phyloP scores from a whole-genome alignment of 2,888 invertebrate species.

The Mayetiola destructor region DNA sequence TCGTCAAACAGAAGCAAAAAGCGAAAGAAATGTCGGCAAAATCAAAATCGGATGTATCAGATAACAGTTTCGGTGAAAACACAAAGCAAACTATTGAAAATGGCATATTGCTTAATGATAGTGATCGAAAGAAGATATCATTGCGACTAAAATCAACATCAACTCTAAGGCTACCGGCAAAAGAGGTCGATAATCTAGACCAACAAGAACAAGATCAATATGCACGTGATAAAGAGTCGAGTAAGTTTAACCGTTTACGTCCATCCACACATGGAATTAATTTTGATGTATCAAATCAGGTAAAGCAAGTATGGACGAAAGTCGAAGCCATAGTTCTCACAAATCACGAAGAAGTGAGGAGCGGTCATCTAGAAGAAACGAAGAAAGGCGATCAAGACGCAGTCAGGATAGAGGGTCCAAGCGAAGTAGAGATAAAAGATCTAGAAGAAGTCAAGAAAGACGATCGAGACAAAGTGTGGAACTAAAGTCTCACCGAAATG shows the following conservation, averaged over 20 bases:
- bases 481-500: too few relatives aligned
- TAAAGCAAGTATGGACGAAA: too few relatives aligned
- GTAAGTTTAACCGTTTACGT: too few relatives aligned
- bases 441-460: neutral
- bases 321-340: too few relatives aligned
- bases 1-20: neutral
- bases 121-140: constrained; percentile 6
- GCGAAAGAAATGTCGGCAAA: neutral
- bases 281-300: too few relatives aligned
- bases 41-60: constrained; percentile 3
- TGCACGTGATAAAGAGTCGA: too few relatives aligned
- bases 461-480: neutral
- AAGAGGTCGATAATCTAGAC: neutral
- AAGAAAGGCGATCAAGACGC: neutral
- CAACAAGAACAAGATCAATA: neutral
- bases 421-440: neutral
- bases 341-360: neutral
- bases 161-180: neutral
- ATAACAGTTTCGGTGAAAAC: neutral
- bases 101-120: neutral
- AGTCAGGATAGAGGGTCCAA: neutral
- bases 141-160: neutral
- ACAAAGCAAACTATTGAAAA: neutral
- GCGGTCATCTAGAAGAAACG: neutral
- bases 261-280: too few relatives aligned